Conservation (phyloP, 2,888 invertebrate species). For the Mythimna pallens region DNA sequence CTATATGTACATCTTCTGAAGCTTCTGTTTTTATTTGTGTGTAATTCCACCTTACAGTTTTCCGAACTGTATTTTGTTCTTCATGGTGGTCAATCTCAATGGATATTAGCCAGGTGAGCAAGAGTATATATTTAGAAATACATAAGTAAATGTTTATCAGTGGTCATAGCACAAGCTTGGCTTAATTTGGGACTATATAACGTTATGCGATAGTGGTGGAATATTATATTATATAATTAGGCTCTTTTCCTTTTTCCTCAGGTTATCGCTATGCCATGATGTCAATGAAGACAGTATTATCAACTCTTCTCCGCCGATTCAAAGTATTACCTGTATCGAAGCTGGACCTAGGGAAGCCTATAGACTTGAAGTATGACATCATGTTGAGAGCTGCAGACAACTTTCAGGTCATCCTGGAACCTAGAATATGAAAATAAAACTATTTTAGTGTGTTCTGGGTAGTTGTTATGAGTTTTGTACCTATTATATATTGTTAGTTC, state of each 20-base stretch:
- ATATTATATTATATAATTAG: too few species aligned
- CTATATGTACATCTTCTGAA: not conserved
- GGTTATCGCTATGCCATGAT: constrained; percentile 75
- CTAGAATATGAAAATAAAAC: constrained; percentile 49
- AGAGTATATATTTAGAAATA: too few species aligned
- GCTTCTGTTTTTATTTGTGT: not conserved
- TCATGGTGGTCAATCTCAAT: too few species aligned
- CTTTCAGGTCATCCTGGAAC: constrained; percentile 69
- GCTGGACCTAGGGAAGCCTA: constrained; percentile 53
- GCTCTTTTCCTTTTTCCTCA: constrained; percentile 25
- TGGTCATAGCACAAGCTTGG: too few species aligned
- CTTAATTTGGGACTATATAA: too few species aligned
- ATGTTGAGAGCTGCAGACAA: constrained; percentile 77
- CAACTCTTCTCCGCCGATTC: constrained; percentile 66
- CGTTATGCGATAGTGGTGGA: too few species aligned
- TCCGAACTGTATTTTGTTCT: too few species aligned
- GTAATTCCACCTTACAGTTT: too few species aligned
- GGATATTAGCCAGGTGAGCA: too few species aligned
- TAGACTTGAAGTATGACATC: constrained; percentile 72
- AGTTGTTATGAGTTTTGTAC: not conserved
- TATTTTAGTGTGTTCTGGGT: not conserved
- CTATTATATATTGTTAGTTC: constrained; percentile 4
- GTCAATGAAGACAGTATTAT: constrained; percentile 73
- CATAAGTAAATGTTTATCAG: too few species aligned
- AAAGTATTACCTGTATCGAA: constrained; percentile 62